Conservation (phyloP, 2,113 vertebrate species). For the Lipophrys pholis region DNA sequence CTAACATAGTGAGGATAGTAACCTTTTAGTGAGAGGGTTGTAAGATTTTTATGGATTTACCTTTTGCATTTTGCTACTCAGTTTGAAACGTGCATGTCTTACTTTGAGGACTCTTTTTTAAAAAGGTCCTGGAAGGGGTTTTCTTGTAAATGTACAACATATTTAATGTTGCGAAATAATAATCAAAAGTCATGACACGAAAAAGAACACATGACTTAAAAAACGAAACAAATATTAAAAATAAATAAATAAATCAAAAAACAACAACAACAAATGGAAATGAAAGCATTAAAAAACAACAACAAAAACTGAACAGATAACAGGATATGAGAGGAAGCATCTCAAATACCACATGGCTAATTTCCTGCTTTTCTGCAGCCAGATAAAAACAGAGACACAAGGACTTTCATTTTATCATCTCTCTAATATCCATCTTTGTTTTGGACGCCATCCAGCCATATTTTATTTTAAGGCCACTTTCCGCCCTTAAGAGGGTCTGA, state of each 20-base stretch:
- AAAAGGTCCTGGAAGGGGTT: no score
- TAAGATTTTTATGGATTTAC: constrained; percentile 20
- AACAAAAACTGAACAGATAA: constrained; percentile 22
- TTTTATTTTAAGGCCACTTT: background rate
- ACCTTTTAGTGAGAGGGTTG: constrained; percentile 6
- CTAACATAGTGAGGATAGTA: constrained; percentile 2
- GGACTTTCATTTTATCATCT: background rate
- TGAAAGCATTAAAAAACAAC: background rate
- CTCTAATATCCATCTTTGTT: background rate
- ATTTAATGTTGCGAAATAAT: no score
- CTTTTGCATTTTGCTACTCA: background rate
- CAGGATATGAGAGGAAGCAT: constrained; percentile 32
- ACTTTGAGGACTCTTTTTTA: background rate
- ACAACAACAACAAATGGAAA: constrained; percentile 7
- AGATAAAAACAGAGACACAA: background rate
- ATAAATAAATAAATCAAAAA: no score
- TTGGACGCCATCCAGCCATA: background rate
- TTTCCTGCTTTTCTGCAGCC: constrained; percentile 45
- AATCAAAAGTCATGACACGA: no score
- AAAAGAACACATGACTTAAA: no score
- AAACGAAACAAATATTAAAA: no score
- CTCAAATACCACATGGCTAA: constrained; percentile 18
- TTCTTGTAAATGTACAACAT: no score
- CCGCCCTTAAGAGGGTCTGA: background rate
- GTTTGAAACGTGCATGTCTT: constrained; percentile 1